Percentiles rank a stretch among this genome's conserved stretches.
Evolutionary conservation across 2,797 vertebrate genomes (phyloP).

Genomic region (Pogoniulus pusillus): DNA sequence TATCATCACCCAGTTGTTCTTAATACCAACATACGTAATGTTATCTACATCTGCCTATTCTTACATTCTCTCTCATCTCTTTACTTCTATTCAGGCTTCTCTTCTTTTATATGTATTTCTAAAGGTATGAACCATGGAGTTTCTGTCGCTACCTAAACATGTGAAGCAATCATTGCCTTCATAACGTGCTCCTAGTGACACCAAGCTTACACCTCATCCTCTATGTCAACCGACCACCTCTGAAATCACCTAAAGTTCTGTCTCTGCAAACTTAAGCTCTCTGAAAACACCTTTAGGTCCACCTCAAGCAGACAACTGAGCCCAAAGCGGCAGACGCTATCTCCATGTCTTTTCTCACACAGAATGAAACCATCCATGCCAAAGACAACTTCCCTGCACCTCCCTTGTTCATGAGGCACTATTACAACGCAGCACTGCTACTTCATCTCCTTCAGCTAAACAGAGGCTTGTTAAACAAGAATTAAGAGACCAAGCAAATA

Average conservation of each 20-base stretch:
- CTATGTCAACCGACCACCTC: background rate
- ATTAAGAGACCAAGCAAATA: background rate
- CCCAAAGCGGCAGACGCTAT: background rate
- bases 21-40: rapidly evolving
- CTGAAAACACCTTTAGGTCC: background rate
- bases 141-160: background rate
- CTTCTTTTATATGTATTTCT: background rate
- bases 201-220: rapidly evolving
- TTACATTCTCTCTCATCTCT: background rate
- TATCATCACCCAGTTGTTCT: background rate
- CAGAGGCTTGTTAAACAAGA: background rate
- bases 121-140: background rate
- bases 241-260: background rate
- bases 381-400: background rate
- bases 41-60: background rate
- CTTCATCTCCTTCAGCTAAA: background rate
- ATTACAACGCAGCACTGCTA: background rate
- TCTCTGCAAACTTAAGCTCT: background rate
- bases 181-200: background rate
- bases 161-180: background rate
- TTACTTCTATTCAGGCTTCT: background rate
- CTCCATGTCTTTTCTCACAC: background rate
- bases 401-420: background rate
- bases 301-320: background rate
- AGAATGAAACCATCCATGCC: background rate